These are phyloP conservation scores for Phyllotreta striolata DNA, from an alignment of 2,888 invertebrate species.

Conservation along the genomic window DNA sequence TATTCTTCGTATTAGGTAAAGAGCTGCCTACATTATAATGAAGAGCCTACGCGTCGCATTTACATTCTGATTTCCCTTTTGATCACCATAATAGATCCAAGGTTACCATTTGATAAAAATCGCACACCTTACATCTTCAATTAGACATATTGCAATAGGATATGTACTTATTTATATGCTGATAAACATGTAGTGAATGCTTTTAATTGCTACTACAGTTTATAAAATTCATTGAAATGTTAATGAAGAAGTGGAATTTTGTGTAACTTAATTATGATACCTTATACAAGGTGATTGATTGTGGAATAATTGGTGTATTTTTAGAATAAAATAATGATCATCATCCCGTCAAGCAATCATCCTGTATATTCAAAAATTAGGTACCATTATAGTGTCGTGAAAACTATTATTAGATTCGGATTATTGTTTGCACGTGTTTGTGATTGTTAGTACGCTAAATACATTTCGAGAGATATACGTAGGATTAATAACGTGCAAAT, in stretches of 20 bases:
- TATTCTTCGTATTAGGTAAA: conserved; percentile 7
- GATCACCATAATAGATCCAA: conserved; percentile 13
- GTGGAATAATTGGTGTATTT: no score
- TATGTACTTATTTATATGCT: not conserved
- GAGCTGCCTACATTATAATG: conserved; percentile 3
- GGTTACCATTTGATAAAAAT: conserved; percentile 1
- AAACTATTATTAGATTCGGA: no score
- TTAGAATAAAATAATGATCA: no score
- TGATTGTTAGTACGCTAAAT: conserved; percentile 9
- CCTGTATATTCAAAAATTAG: no score
- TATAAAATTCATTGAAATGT: no score
- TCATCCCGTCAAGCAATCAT: no score
- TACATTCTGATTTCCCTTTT: conserved; percentile 3
- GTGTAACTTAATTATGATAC: no score
- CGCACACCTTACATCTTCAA: conserved; percentile 1
- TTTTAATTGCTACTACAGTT: no score
- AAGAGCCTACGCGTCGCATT: conserved; percentile 1
- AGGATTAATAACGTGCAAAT: conserved; percentile 27
- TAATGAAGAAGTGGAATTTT: no score
- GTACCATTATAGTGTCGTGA: no score
- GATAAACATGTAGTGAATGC: no score
- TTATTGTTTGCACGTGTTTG: not conserved
- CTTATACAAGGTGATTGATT: no score
- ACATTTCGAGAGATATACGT: conserved; percentile 32
- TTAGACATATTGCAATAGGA: conserved; percentile 12